Evolutionary conservation across 2,888 invertebrate species (phyloP), one percentile per base, ranked within the genome.

Genomic region (Ferrisia virgata): DNA sequence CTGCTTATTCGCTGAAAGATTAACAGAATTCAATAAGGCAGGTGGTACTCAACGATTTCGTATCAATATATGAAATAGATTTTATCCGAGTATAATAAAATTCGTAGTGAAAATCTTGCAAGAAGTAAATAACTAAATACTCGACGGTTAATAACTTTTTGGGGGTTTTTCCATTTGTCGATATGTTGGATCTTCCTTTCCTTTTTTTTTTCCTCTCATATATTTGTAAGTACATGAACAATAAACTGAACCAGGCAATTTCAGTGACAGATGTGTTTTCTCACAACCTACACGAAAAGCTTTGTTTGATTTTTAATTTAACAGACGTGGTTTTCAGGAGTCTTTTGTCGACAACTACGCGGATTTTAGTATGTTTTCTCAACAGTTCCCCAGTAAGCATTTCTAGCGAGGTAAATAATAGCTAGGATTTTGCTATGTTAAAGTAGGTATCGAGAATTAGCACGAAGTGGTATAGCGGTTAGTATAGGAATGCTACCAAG

Each of bases 241-340:
- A 72, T 33, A 36, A 72, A 72, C 33, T 18, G 72, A 72, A 64
- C 18, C 58, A 72, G 72, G 72, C 72, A 72, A 72, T 72, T 72
- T 72, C 22, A n/a, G n/a, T 33, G 72, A 72, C 72, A 72, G 72
- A 72, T 72, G 72, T 72, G 28, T 72, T 72, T 72, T 72, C 72
- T 72, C 72, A 72, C 72, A 72, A 72, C 72, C 72, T 31, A 72
- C 33, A 47, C 47, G 47, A 64, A 64, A 72, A 72, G 72, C 72
- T 72, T 72, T 72, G 72, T 72, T 72, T 72, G 28, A 33, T 72
- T 72, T 72, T 72, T 72, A 72, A 72, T 72, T 72, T 72, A 72
- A 33, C 72, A 72, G 72, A 72, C 72, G 72, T 72, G 72, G 72
- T 31, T 72, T 72, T 72, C n/a, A 18, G 33, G 72, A 36, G 72